phyloP scores from a whole-genome alignment of 2,113 vertebrate species.

The Chelonoidis abingdonii region DNA sequence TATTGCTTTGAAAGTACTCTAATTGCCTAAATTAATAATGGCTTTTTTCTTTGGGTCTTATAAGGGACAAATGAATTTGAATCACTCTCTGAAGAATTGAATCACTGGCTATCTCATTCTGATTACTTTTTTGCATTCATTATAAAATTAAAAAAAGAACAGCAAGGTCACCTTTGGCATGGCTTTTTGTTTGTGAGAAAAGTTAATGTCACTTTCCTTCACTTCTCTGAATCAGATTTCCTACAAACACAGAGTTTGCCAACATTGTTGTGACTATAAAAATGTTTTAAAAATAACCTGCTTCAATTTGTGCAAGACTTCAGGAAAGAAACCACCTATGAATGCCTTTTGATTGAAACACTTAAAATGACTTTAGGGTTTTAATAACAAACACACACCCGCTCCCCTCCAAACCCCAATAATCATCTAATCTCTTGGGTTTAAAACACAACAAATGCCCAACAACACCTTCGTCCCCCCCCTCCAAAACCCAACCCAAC shows the following conservation, averaged over 20 bases:
- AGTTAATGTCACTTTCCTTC: not conserved
- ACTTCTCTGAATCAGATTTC: not conserved
- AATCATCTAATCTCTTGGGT: not conserved
- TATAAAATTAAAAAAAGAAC: conserved; percentile 64
- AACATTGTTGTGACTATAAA: not conserved
- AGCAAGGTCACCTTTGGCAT: conserved; percentile 74
- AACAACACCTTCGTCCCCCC: not conserved
- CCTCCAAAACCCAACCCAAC: not conserved
- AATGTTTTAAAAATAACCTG: not conserved
- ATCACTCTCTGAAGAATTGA: conserved; percentile 78
- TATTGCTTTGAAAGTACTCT: conserved; percentile 83
- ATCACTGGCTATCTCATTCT: conserved; percentile 63
- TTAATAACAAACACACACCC: not conserved
- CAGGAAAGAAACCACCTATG: not conserved
- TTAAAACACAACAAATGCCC: not conserved
- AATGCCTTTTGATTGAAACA: not conserved
- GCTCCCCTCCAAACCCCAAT: not conserved
- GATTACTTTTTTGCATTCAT: conserved; percentile 78
- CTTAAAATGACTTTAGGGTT: not conserved
- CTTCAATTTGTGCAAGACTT: not conserved
- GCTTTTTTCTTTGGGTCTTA: conserved; percentile 56
- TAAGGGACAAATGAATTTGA: conserved; percentile 80
- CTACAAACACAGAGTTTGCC: not conserved
- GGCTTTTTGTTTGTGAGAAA: conserved; percentile 29
- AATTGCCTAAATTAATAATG: conserved; percentile 88